These are phyloP conservation scores for Echinarachnius parma DNA, from an alignment of 53 echinoderm and acorn worm species.

Conservation along the genomic window DNA sequence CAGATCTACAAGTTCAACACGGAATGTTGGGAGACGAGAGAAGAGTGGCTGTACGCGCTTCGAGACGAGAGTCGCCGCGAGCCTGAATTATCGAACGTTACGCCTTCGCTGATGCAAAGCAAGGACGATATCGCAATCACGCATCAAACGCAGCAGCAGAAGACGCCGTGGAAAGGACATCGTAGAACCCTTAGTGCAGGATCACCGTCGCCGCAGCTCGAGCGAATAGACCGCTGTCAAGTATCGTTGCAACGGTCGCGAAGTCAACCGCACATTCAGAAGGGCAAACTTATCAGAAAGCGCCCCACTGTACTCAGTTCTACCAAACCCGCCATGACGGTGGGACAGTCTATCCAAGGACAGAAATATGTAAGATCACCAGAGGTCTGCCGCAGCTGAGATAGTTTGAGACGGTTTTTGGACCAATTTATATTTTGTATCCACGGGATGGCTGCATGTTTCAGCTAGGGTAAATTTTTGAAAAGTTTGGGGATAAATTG, in stretches of 20 bases:
- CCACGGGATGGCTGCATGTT: constrained; percentile 10
- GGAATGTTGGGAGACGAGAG: constrained; percentile 80
- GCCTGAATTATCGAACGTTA: constrained; percentile 63
- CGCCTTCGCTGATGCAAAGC: constrained; percentile 60
- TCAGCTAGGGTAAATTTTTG: too few species aligned
- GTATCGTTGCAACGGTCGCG: constrained; percentile 88
- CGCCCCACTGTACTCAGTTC: constrained; percentile 73
- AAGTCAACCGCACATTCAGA: constrained; percentile 97
- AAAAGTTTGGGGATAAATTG: too few species aligned
- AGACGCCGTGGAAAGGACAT: constrained; percentile 88
- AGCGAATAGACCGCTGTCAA: constrained; percentile 59
- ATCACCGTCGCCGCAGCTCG: constrained; percentile 83
- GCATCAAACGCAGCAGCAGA: constrained; percentile 48
- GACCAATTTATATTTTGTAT: constrained; percentile 15
- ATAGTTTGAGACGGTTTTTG: not conserved
- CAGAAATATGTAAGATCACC: constrained; percentile 76
- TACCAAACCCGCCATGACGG: constrained; percentile 28
- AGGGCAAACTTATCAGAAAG: constrained; percentile 66
- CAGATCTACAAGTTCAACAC: constrained; percentile 95
- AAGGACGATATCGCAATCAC: constrained; percentile 78
- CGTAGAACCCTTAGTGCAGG: constrained; percentile 85
- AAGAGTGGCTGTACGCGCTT: constrained; percentile 79
- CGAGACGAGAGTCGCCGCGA: constrained; percentile 85
- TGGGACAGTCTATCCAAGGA: constrained; percentile 67
- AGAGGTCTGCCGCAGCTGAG: constrained; percentile 89